Evolutionary conservation across 2,797 vertebrate genomes (phyloP).

Genomic region (Acipenser transmontanus): DNA sequence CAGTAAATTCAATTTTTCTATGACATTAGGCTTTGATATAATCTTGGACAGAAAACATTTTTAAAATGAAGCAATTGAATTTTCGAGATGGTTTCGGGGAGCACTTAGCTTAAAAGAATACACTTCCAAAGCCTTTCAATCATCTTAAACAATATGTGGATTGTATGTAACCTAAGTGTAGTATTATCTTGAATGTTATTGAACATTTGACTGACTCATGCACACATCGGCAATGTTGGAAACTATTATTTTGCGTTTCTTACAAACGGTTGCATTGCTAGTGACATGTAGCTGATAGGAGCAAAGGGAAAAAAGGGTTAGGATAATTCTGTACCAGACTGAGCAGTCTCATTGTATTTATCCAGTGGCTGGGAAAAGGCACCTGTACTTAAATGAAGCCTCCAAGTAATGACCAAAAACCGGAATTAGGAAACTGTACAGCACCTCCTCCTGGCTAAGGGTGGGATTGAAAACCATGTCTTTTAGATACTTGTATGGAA

Average conservation of each 20-base stretch:
- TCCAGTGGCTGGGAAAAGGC: slow-evolving; percentile 39
- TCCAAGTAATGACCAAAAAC: no score
- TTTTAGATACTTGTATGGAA: no score
- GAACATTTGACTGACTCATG: slow-evolving; percentile 80
- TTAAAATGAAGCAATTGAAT: slow-evolving; percentile 98
- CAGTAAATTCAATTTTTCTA: slow-evolving; percentile 97
- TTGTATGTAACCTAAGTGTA: slow-evolving; percentile 76
- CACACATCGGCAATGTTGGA: slow-evolving; percentile 76
- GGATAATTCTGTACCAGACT: slow-evolving; percentile 54
- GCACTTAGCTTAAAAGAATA: slow-evolving; percentile 99
- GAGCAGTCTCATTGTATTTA: slow-evolving; percentile 51
- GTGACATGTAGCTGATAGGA: slow-evolving; percentile 75
- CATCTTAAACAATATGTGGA: slow-evolving; percentile 96
- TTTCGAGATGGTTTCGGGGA: slow-evolving; percentile 93
- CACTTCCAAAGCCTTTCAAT: slow-evolving; percentile 99
- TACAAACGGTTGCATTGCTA: slow-evolving; percentile 67
- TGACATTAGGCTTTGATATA: slow-evolving; percentile 98
- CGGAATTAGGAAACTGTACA: no score
- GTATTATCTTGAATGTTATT: slow-evolving; percentile 80
- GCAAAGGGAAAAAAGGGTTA: slow-evolving; percentile 56
- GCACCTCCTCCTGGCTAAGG: no score
- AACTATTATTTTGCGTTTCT: slow-evolving; percentile 84
- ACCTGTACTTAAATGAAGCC: no score
- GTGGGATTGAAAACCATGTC: no score
- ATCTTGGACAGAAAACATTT: slow-evolving; percentile 93